A percentile compares a stretch with the other conserved stretches of the same genome.
phyloP scores from a whole-genome alignment of 2,888 invertebrate species.

The Drosophila melanosoma region DNA sequence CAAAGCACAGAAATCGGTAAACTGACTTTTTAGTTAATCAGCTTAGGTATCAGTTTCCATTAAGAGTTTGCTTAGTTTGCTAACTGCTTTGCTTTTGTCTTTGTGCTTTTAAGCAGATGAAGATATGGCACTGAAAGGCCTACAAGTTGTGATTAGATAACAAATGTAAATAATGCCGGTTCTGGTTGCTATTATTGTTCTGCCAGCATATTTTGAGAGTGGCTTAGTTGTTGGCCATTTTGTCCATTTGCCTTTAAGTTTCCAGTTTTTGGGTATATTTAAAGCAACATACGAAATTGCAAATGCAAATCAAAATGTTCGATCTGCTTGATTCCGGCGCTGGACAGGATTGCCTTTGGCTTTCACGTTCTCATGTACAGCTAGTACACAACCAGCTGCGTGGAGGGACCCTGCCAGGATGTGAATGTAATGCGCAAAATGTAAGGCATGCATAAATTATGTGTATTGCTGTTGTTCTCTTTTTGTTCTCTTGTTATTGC shows the following conservation, averaged over 20 bases:
- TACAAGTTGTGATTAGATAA: constrained; percentile 50
- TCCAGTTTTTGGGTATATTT: constrained; percentile 19
- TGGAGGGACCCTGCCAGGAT: constrained; percentile 25
- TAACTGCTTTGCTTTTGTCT: constrained; percentile 39
- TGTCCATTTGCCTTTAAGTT: constrained; percentile 38
- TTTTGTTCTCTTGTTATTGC: not conserved
- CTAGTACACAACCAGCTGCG: constrained; percentile 6
- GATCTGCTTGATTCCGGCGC: constrained; percentile 43
- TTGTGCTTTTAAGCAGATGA: constrained; percentile 38
- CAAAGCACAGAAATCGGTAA: constrained; percentile 29
- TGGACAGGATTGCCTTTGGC: constrained; percentile 30
- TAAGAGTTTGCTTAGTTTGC: constrained; percentile 10
- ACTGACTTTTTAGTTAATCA: constrained; percentile 32
- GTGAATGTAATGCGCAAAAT: constrained; percentile 41
- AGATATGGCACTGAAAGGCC: constrained; percentile 42
- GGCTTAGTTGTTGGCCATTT: constrained; percentile 15
- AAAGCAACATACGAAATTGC: constrained; percentile 47
- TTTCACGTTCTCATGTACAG: constrained; percentile 8
- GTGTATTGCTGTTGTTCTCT: constrained; percentile 5
- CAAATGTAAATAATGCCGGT: constrained; percentile 34
- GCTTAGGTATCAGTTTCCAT: constrained; percentile 18
- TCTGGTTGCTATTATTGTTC: not conserved
- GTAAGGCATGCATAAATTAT: constrained; percentile 57
- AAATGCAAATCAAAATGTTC: constrained; percentile 65
- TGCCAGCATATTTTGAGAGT: constrained; percentile 12